Base-by-base conservation (phyloP, 2,888 invertebrate genomes). In the Syrista parreyssii region DNA sequence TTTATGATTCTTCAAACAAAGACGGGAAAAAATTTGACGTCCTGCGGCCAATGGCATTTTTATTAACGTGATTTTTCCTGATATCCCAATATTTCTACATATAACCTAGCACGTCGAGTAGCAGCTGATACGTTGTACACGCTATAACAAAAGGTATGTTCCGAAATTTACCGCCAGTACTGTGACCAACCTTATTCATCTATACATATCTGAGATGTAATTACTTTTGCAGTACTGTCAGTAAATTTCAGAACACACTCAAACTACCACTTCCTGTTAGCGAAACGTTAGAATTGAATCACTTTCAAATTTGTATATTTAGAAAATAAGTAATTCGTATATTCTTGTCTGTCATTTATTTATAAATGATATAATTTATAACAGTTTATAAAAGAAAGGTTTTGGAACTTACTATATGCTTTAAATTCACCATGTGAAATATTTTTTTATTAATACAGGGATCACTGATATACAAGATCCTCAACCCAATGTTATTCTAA, bases 41-140 rank as follows among this genome's bases (percentile, higher is more conserved):
- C 85, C 82, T 32, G 80, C 12, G 3, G 78, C 34, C 2, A 76
- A 75, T 34, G 85, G 84, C 87, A 88, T 87, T 77, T 74, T 81
- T 76, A 2, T 12, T 68, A 75, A 55, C 15, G 31, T 55, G 9
- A 12, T 55, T 31, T 6, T 75, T 75, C 33, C 31, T 31, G 31
- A 71, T 11, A 30, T 12, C 31, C 31, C 9, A 55, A 55, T 55
- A 55, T 31, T 30, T 71, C 3, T 71, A 15, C 31, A 3, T 23
- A 55, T 55, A 55, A 55, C 55, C 55, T 55, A 34, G 6, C n/a
- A n/a, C n/a, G n/a, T n/a, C n/a, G n/a, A n/a, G n/a, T n/a, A n/a
- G n/a, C n/a, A n/a, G n/a, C n/a, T n/a, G n/a, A n/a, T n/a, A n/a
- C n/a, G n/a, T n/a, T n/a, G n/a, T n/a, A n/a, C n/a, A n/a, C n/a